Evolutionary conservation across 2,888 invertebrate species (phyloP), one percentile per base, ranked within the genome.

Genomic region (Chouioia cunea): DNA sequence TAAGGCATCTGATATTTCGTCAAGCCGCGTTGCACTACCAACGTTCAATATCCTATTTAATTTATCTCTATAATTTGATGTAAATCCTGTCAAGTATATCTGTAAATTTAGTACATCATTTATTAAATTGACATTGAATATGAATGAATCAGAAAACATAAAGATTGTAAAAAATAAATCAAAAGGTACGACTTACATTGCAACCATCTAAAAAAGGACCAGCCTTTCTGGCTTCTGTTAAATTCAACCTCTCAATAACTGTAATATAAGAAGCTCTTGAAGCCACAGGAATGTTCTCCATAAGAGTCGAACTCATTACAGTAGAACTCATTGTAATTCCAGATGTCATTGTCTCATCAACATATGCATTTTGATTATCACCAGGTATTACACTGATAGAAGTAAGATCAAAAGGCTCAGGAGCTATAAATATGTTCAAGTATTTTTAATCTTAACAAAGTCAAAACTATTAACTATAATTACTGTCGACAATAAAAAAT

Each of bases 171-270:
- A 6, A 10, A 36, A 10, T 36, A 10, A 36, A 36, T 50, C 23
- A 58, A 44, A 62, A 63, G 22, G 14, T 48, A 48, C 58, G 70
- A 87, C 89, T 88, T 84, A 94, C 93, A 85, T 92, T 93, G 82
- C 95, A 97, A 59, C 96, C 96, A 87, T 97, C 97, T 67, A 97
- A 89, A 82, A 96, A 96, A 71, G 91, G 88, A 44, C 95, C 96
- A 73, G 92, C 92, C 81, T 89, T 90, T 81, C 92, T 92, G 1
- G 91, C 91, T 70, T 88, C 87, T 66, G 89, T 89, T 75, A 93
- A 87, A 77, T 93, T 91, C 52, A 93, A 86, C 65, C 69, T 79
- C 0, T 80, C 79, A 15, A 82, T 46, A 22, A 70, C 62, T 16
- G 70, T 50, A 73, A 78, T 76, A 66, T 82, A 80, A 23, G 77